A percentile compares a stretch with the other conserved stretches of the same genome.
phyloP scores from a whole-genome alignment of 2,888 invertebrate genomes.

The Sycophila texana region DNA sequence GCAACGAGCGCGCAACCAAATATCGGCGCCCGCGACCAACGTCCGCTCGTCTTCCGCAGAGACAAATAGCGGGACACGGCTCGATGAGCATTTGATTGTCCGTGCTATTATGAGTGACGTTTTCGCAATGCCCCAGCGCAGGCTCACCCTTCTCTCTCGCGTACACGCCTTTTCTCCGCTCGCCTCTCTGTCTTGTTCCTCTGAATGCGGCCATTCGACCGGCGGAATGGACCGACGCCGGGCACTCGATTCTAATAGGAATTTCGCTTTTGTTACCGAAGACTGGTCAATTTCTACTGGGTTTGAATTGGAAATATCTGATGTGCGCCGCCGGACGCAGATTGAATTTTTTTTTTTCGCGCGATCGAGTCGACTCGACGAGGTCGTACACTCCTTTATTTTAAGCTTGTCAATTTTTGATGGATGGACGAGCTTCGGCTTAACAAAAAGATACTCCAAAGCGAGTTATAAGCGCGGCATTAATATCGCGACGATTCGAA shows the following conservation, averaged over 20 bases:
- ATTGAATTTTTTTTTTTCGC: too few species aligned
- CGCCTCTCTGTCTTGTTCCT: constrained; percentile 17
- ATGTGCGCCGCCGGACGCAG: too few species aligned
- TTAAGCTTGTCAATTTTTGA: not conserved
- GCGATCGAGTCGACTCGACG: too few species aligned
- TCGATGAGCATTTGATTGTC: constrained; percentile 73
- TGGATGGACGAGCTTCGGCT: not conserved
- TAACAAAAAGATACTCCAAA: not conserved
- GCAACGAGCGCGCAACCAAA: constrained; percentile 58
- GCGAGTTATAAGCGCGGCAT: not conserved
- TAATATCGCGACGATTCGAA: constrained; percentile 19
- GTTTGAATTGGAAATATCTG: constrained; percentile 6
- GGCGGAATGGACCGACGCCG: constrained; percentile 32
- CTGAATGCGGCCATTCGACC: constrained; percentile 17
- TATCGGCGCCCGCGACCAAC: constrained; percentile 50
- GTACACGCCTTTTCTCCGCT: constrained; percentile 11
- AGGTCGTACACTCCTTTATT: too few species aligned
- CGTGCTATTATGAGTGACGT: constrained; percentile 72
- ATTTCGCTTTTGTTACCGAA: constrained; percentile 37
- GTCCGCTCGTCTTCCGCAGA: constrained; percentile 72
- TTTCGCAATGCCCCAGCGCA: constrained; percentile 61
- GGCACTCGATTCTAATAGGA: constrained; percentile 27
- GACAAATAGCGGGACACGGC: constrained; percentile 70
- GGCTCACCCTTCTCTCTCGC: constrained; percentile 31
- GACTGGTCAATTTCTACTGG: not conserved